Conservation (phyloP, 2,888 invertebrate genomes). For the Xanthorhoe spadicearia region DNA sequence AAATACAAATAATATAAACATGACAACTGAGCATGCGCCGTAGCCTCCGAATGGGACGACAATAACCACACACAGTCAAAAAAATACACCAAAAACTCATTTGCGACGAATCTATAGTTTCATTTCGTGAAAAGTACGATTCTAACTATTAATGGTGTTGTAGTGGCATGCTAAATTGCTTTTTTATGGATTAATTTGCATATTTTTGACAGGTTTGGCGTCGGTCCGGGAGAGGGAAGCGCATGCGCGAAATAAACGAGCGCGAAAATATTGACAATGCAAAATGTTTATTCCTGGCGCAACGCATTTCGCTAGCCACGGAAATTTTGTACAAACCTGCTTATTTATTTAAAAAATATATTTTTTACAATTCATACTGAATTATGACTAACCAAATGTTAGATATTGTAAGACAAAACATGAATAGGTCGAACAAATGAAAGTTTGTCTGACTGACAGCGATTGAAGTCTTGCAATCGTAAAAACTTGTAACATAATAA, state of each 20-base stretch:
- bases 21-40: slow-evolving; percentile 82
- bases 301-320: slow-evolving; percentile 53
- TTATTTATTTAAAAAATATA: neutral
- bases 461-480: slow-evolving; percentile 28
- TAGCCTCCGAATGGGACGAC: slow-evolving; percentile 71
- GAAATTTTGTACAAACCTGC: neutral
- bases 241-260: slow-evolving; percentile 69
- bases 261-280: slow-evolving; percentile 80
- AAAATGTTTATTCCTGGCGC: slow-evolving; percentile 80
- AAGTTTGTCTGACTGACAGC: slow-evolving; percentile 1
- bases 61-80: slow-evolving; percentile 43
- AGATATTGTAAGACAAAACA: neutral
- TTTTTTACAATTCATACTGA: neutral
- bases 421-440: neutral
- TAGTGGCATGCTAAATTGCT: slow-evolving; percentile 68
- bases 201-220: slow-evolving; percentile 79
- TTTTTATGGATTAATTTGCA: slow-evolving; percentile 83
- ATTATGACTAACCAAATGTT: neutral
- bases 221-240: slow-evolving; percentile 51
- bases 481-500: slow-evolving; percentile 45
- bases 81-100: slow-evolving; percentile 43
- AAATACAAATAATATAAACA: slow-evolving; percentile 86
- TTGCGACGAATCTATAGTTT: slow-evolving; percentile 42
- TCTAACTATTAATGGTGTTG: slow-evolving; percentile 58
- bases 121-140: slow-evolving; percentile 50